Evolutionary conservation across 2,113 vertebrate genomes (phyloP).

Genomic region (Xiphophorus hellerii): DNA sequence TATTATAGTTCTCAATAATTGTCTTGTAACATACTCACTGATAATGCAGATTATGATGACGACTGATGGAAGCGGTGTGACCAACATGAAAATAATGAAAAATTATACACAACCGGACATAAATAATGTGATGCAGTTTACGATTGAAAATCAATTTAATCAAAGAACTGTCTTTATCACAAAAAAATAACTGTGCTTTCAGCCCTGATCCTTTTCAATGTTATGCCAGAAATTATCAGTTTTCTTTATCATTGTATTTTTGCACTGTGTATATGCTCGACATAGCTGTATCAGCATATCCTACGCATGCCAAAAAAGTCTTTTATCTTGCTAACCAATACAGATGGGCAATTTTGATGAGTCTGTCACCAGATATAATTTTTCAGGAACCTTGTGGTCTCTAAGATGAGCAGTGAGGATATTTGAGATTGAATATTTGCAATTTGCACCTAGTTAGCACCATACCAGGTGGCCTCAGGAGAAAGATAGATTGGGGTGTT

Average conservation of each 20-base stretch:
- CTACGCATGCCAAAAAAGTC: no score
- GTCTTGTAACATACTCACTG: not conserved
- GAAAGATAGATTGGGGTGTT: constrained; percentile 74
- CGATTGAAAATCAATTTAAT: not conserved
- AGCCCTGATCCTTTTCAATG: not conserved
- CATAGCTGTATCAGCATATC: no score
- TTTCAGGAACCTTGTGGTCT: constrained; percentile 3
- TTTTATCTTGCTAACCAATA: not conserved
- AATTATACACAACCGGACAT: not conserved
- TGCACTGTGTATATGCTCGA: not conserved
- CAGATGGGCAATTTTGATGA: not conserved
- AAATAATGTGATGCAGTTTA: not conserved
- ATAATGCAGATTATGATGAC: not conserved
- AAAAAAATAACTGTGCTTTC: not conserved
- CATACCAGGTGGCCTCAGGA: constrained; percentile 60
- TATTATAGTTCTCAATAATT: not conserved
- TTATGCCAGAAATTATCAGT: not conserved
- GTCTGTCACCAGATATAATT: not conserved
- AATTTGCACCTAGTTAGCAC: constrained; percentile 66
- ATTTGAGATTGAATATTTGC: constrained; percentile 57
- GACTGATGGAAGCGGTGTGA: not conserved
- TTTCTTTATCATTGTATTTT: not conserved
- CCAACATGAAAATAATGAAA: not conserved
- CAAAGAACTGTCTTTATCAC: not conserved
- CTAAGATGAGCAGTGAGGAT: not conserved